Evolutionary conservation across 2,797 vertebrate genomes (phyloP), one percentile per base, ranked within the genome.

Genomic region (Trichosurus vulpecula): DNA sequence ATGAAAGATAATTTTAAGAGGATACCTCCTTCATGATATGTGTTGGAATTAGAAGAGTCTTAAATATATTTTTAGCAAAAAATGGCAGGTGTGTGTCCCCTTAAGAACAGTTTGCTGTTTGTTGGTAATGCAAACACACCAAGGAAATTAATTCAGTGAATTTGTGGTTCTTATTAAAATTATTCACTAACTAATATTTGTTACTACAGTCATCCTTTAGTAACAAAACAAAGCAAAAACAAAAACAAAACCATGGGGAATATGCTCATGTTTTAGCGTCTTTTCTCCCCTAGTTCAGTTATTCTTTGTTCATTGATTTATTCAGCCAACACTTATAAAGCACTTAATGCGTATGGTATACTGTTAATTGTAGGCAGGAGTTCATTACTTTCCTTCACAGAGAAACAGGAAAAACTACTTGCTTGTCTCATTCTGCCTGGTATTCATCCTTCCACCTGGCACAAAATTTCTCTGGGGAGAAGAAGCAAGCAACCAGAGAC

Each of bases 41-140:
- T 95, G 92, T 95, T 92, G 96, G 58, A 96, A 96, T 57, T 93
- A 66, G 52, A 51, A 53, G 93, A 90, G 9, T 29, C 51, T 22
- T 12, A 94, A 51, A 0, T 2, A 95, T 47, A 31, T 57, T 91
- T 91, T 94, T 74, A 29, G 9, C 92, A 95, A 87, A 89, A 92
- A 54, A 31, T 27, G 66, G 6, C 29, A 56, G 35, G 41, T 54
- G 2, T 8, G 2, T 94, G 97, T 97, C 93, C 29, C 14, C 92
- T 89, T n/a, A 90, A 52, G 74, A 0, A 3, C 56, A 52, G 57
- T 96, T 97, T 96, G 29, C 12, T 92, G 91, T 52, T 93, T 92
- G 0, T 4, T 94, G 56, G 3, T 92, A 52, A 93, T 58, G 93
- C 27, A 14, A 95, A 74, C 0, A 0, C 8, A 97, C 52, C 11